phyloP scores from a whole-genome alignment of 2,888 invertebrate species.

The Conchocele bisecta region DNA sequence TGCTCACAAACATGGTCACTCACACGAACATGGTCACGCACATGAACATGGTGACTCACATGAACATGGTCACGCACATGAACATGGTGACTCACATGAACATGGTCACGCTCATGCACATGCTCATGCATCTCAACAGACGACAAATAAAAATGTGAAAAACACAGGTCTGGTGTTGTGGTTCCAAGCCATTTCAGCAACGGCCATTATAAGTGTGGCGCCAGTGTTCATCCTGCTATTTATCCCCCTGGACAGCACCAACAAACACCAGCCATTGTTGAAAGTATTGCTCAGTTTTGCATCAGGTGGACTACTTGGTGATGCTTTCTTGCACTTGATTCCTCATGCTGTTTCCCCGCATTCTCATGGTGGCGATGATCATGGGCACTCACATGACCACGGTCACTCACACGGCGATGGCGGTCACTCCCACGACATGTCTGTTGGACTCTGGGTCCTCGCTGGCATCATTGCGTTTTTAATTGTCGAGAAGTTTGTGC shows the following conservation, averaged over 20 bases:
- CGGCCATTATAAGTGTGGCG: conserved; percentile 95
- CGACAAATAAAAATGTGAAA: conserved; percentile 72
- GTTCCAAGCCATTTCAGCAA: conserved; percentile 93
- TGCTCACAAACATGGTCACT: conserved; percentile 36
- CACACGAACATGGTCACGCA: conserved; percentile 42
- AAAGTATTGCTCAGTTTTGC: conserved; percentile 87
- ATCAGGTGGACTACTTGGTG: conserved; percentile 92
- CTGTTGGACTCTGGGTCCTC: conserved; percentile 96
- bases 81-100: conserved; percentile 50
- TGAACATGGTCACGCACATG: conserved; percentile 48
- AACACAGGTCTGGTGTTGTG: conserved; percentile 85
- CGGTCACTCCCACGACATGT: conserved; percentile 88
- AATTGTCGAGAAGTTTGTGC: conserved; percentile 92
- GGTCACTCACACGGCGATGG: conserved; percentile 70
- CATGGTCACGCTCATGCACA: conserved; percentile 66
- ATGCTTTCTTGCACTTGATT: conserved; percentile 99
- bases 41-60: conserved; percentile 46
- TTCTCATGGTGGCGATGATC: conserved; percentile 74
- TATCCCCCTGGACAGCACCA: conserved; percentile 91
- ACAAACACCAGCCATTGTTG: conserved; percentile 92
- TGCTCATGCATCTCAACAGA: conserved; percentile 11
- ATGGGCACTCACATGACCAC: conserved; percentile 84
- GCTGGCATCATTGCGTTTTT: conserved; percentile 96
- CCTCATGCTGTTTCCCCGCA: conserved; percentile 92
- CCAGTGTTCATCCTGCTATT: conserved; percentile 96